A percentile compares a stretch with the other conserved stretches of the same genome.
Evolutionary conservation across 2,113 vertebrate species (phyloP).

Genomic region (Indicator maculatus): DNA sequence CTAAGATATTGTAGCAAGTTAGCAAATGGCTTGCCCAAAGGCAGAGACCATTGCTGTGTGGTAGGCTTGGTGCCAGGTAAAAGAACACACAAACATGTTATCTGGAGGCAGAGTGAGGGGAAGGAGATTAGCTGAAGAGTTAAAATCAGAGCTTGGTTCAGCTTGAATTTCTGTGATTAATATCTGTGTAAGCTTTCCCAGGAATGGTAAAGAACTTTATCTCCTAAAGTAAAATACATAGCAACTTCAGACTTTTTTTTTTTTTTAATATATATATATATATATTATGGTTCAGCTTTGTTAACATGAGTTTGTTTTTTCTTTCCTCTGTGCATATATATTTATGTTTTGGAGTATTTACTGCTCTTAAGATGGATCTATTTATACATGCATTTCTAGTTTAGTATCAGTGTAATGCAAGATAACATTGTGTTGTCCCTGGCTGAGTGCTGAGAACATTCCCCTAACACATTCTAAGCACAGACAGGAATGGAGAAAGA

Average conservation of each 20-base stretch:
- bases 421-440: not conserved
- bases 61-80: not conserved
- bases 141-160: not conserved
- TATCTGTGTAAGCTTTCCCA: not conserved
- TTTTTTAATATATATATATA: not conserved
- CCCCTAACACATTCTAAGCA: not conserved
- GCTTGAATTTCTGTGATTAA: not conserved
- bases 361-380: not conserved
- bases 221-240: not conserved
- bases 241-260: not conserved
- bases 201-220: not conserved
- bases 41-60: not conserved
- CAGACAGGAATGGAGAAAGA: not conserved
- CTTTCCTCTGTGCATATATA: too few species aligned
- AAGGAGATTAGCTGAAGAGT: not conserved
- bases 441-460: not conserved
- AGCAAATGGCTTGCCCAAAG: conserved; percentile 1
- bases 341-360: not conserved
- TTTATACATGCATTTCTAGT: not conserved
- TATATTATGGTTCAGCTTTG: not conserved
- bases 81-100: not conserved
- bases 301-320: not conserved
- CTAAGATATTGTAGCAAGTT: conserved; percentile 5
- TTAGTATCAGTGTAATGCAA: not conserved
- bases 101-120: not conserved